Conservation (phyloP, 1,140 invertebrate genomes). For the Melitaea cinxia region DNA sequence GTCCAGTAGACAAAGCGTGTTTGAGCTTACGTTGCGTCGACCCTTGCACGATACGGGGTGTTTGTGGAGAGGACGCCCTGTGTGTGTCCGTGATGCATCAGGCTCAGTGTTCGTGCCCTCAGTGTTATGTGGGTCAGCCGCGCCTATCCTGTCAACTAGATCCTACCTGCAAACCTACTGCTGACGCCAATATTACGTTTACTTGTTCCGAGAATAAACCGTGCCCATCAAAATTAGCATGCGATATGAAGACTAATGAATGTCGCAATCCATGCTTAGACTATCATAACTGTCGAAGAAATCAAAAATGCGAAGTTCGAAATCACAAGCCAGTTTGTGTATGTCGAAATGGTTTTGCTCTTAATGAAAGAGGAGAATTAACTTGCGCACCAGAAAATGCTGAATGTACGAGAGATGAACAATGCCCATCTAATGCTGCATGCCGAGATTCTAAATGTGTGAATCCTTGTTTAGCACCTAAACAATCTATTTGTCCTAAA, state of each 20-base stretch:
- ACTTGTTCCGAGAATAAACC: slow-evolving; percentile 87
- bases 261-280: slow-evolving; percentile 90
- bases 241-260: slow-evolving; percentile 84
- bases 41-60: slow-evolving; percentile 92
- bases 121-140: slow-evolving; percentile 92
- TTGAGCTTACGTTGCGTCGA: slow-evolving; percentile 92
- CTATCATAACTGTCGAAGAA: slow-evolving; percentile 86
- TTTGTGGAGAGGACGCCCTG: slow-evolving; percentile 93
- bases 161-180: slow-evolving; percentile 85
- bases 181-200: slow-evolving; percentile 66
- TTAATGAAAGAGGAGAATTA: slow-evolving; percentile 92
- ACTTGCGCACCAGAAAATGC: slow-evolving; percentile 89
- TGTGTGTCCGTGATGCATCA: slow-evolving; percentile 92
- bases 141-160: slow-evolving; percentile 89
- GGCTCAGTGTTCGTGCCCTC: slow-evolving; percentile 92
- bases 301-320: slow-evolving; percentile 93
- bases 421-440: slow-evolving; percentile 92
- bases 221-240: slow-evolving; percentile 89
- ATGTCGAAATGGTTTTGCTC: slow-evolving; percentile 92
- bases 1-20: slow-evolving; percentile 94
- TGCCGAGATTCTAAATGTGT: slow-evolving; percentile 91
- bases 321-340: slow-evolving; percentile 92
- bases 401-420: slow-evolving; percentile 90
- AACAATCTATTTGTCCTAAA: slow-evolving; percentile 85
- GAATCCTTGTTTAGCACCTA: slow-evolving; percentile 89